Percentiles rank a stretch among this genome's conserved stretches.
phyloP scores from a whole-genome alignment of 2,797 vertebrate species.

The Phaenicophaeus curvirostris region DNA sequence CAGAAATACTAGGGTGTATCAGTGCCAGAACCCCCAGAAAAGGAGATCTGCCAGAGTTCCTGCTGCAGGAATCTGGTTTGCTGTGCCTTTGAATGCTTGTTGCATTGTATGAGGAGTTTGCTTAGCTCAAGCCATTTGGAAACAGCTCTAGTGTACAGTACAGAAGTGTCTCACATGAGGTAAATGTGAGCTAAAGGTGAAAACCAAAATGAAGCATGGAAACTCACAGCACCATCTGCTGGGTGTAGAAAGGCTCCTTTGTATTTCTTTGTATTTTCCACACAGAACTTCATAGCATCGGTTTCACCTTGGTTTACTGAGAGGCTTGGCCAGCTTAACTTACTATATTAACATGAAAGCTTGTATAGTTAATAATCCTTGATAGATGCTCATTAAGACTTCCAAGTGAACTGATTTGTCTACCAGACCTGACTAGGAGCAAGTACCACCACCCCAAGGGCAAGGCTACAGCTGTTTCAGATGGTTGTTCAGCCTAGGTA shows the following conservation, averaged over 20 bases:
- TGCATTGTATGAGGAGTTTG: background rate
- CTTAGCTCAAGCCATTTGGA: background rate
- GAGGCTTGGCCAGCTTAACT: background rate
- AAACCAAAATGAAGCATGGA: background rate
- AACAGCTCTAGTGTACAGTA: fast-evolving
- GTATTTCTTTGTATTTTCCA: background rate
- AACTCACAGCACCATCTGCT: background rate
- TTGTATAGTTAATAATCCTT: background rate
- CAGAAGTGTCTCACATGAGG: fast-evolving
- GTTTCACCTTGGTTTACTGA: background rate
- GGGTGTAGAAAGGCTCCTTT: background rate
- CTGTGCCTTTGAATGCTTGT: background rate
- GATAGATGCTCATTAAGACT: background rate
- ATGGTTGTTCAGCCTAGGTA: background rate
- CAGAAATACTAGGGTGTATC: background rate
- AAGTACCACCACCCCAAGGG: background rate
- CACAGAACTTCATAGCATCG: fast-evolving
- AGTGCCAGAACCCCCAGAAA: background rate
- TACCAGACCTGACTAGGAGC: background rate
- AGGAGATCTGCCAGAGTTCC: background rate
- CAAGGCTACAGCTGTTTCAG: background rate
- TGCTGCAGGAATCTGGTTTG: background rate
- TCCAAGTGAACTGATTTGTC: background rate
- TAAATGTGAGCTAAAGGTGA: fast-evolving
- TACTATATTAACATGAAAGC: background rate